A percentile compares a stretch with the other conserved stretches of the same genome.
These are phyloP conservation scores for Microctonus brassicae DNA, from an alignment of 2,888 invertebrate genomes.

Conservation along the genomic window DNA sequence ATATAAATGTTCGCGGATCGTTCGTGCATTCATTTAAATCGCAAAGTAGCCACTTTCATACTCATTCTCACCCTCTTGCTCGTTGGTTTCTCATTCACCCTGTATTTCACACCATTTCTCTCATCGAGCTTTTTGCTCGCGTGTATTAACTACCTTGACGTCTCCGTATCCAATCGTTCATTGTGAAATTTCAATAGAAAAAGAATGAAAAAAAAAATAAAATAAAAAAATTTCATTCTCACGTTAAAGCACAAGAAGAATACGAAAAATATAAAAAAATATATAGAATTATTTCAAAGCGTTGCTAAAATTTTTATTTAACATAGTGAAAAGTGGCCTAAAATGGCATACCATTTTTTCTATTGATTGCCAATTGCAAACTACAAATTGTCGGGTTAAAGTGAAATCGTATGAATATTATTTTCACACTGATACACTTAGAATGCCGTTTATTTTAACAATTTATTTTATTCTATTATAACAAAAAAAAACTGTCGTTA, in stretches of 20 bases:
- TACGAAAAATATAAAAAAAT: neutral
- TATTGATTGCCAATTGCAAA: too few species aligned
- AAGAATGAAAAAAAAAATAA: constrained; percentile 2
- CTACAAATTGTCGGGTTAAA: too few species aligned
- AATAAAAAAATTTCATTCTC: neutral
- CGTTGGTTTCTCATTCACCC: too few species aligned
- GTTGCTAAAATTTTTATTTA: too few species aligned
- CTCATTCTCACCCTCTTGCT: neutral
- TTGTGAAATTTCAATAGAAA: constrained; percentile 21
- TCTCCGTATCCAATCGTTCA: constrained; percentile 29
- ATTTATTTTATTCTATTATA: too few species aligned
- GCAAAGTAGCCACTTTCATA: constrained; percentile 53
- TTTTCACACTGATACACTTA: too few species aligned
- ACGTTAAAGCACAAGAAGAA: constrained; percentile 9
- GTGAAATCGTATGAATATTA: too few species aligned
- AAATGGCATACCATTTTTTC: too few species aligned
- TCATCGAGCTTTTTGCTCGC: neutral
- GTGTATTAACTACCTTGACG: constrained; percentile 1
- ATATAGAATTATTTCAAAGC: too few species aligned
- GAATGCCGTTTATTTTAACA: too few species aligned
- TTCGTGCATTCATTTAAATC: constrained; percentile 54
- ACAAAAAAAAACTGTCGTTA: too few species aligned
- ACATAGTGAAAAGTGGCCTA: too few species aligned
- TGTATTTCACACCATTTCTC: neutral
- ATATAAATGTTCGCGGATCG: constrained; percentile 45